Percentiles rank a stretch among this genome's conserved stretches.
Conservation (phyloP, 2,113 vertebrate species). For the Cyanoderma ruficeps region DNA sequence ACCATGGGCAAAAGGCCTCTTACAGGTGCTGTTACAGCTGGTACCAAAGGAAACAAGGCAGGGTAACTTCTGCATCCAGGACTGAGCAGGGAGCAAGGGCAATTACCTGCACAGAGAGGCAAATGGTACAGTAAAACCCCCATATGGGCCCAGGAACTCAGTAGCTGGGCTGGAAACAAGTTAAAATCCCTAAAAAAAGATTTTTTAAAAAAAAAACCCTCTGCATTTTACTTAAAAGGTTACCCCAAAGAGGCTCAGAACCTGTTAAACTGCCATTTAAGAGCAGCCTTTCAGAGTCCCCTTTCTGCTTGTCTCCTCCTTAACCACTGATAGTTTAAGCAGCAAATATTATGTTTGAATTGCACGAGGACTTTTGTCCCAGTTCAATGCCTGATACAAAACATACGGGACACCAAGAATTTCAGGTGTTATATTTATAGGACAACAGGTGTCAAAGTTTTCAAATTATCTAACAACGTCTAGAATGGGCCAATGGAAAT, state of each 20-base stretch:
- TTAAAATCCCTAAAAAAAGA: not conserved
- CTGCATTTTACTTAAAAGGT: not conserved
- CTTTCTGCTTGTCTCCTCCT: not conserved
- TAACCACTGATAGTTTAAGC: not conserved
- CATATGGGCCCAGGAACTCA: not conserved
- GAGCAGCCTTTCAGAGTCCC: not conserved
- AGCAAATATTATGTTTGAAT: not conserved
- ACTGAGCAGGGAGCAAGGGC: not conserved
- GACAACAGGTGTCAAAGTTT: not conserved
- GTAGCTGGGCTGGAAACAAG: not conserved
- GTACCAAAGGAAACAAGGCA: not conserved
- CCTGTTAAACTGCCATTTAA: not conserved
- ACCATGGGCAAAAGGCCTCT: rapidly evolving
- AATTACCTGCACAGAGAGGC: not conserved
- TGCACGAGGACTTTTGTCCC: not conserved
- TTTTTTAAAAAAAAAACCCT: not conserved
- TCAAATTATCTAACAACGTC: not conserved
- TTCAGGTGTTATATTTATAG: not conserved
- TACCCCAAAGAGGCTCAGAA: not conserved
- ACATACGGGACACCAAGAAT: not conserved
- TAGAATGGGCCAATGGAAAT: not conserved
- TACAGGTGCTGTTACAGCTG: not conserved
- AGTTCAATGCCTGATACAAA: not conserved
- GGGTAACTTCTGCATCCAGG: not conserved
- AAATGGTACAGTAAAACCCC: not conserved